These are phyloP conservation scores for Sarcophaga rosellei DNA, from an alignment of 2,888 invertebrate genomes.

Conservation along the genomic window DNA sequence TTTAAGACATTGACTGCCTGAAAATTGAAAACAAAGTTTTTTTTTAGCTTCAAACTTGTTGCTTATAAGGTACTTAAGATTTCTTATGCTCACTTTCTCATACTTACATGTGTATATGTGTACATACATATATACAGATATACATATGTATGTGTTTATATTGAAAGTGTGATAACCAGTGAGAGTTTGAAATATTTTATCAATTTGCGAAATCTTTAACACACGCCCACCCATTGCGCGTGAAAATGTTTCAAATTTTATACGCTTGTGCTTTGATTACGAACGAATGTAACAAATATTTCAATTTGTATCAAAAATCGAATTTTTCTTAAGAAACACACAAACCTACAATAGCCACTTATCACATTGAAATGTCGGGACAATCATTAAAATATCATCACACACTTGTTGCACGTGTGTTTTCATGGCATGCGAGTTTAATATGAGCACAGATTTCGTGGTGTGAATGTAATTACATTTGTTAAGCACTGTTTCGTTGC, in stretches of 20 bases:
- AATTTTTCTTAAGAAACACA: neutral
- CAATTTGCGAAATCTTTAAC: slow-evolving; percentile 24
- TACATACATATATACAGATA: no score
- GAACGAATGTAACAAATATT: neutral
- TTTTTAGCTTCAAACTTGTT: neutral
- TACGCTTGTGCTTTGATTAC: no score
- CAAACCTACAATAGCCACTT: neutral
- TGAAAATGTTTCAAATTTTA: no score
- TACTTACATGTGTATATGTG: no score
- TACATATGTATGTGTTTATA: neutral
- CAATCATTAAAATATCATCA: slow-evolving; percentile 26
- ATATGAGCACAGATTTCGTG: neutral
- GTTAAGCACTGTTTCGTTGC: neutral
- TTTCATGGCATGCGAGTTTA: neutral
- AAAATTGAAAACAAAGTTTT: neutral
- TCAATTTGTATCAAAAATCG: slow-evolving; percentile 6
- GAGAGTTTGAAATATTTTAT: slow-evolving; percentile 23
- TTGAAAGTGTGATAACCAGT: neutral
- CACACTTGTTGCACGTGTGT: neutral
- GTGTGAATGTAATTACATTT: slow-evolving; percentile 25
- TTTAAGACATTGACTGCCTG: no score
- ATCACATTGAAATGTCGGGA: neutral
- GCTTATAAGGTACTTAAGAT: slow-evolving; percentile 8
- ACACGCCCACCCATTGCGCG: slow-evolving; percentile 12
- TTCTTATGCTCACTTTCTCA: neutral